Base-by-base conservation (phyloP, 2,888 invertebrate genomes). In the Caenorhabditis sp. region DNA sequence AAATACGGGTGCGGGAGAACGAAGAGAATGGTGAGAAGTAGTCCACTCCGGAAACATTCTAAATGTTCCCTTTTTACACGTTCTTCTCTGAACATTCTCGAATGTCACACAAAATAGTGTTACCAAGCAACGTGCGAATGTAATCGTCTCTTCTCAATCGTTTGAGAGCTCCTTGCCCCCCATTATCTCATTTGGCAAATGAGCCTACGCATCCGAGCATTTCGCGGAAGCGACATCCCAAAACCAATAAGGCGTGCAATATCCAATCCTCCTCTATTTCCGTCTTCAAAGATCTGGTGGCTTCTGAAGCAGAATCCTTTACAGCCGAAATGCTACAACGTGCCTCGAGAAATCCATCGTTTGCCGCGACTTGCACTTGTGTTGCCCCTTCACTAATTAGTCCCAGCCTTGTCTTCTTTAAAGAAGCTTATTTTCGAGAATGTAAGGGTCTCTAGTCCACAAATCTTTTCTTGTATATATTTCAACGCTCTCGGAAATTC, bases 181-280 rank as follows among this genome's bases (percentile, higher is more conserved):
- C 46, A 59, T 59, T 53, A 70, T 70, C 53, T 70, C 59, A 70
- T 70, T 70, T 59, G 52, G 53, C 59, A 41, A 53, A 70, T 53
- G 70, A 61, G 59, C 58, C 48, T 46, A 41, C 58, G 68, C 68
- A 66, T 56, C 66, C 66, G 41, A 66, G 56, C 52, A 15, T 68
- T 68, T 68, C 32, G 39, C 32, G 41, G 41, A 61, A 59, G 59
- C 59, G 45, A 27, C 45, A 53, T 70, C 59, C 70, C 52, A 70
- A 70, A 70, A 59, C 70, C 70, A 70, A 70, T 70, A 70, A 70
- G 53, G 70, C 70, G 70, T 70, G 59, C 70, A 59, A 59, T 70
- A 59, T 59, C 52, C 58, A 2, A 45, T 70, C 43, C 46, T 45
- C 32, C 32, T 52, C 37, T n/a, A n/a, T 26, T 32, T 46, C 26